phyloP scores from a whole-genome alignment of 2,797 vertebrate genomes.

The Eulemur albifrons region DNA sequence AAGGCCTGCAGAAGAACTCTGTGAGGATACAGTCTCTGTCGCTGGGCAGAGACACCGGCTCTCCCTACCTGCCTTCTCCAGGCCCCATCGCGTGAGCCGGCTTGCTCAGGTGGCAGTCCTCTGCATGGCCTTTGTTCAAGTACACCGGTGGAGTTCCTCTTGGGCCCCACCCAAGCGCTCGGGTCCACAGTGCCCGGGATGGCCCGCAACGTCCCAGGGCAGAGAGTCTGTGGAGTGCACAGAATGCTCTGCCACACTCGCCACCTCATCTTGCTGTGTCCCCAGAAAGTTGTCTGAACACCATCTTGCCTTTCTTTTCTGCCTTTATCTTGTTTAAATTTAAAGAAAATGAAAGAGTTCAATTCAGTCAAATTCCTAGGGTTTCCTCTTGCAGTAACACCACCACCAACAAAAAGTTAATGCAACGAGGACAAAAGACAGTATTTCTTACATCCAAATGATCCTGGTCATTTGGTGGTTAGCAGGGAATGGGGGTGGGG shows the following conservation, averaged over 20 bases:
- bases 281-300: neutral
- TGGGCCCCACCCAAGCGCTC: neutral
- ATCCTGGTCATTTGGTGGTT: neutral
- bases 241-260: rapidly evolving
- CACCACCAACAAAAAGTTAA: neutral
- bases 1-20: neutral
- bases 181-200: neutral
- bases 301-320: neutral
- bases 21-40: neutral
- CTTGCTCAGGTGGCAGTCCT: neutral
- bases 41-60: neutral
- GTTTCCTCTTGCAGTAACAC: neutral
- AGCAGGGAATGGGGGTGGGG: neutral
- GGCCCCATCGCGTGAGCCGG: rapidly evolving
- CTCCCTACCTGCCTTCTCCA: neutral
- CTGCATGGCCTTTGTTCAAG: neutral
- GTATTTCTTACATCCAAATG: neutral
- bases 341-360: neutral
- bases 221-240: neutral
- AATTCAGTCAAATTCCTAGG: neutral
- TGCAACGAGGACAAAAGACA: neutral
- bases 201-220: neutral
- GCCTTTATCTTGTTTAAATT: neutral
- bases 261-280: neutral
- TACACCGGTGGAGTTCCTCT: neutral